Base-by-base conservation (phyloP, 2,888 invertebrate species). In the Brachypalpus laphriformis region DNA sequence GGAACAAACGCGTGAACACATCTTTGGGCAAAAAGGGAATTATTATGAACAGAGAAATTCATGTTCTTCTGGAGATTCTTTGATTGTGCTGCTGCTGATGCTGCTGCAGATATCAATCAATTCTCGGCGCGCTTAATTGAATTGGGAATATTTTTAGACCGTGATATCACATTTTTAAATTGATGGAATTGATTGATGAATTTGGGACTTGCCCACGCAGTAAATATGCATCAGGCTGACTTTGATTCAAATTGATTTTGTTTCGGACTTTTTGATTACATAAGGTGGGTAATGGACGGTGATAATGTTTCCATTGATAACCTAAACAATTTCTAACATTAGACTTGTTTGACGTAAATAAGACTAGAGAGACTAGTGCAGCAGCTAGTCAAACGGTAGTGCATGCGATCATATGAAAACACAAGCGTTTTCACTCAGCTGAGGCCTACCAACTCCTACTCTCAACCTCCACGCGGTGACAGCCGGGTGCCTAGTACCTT, bases 71-170 rank as follows among this genome's bases (percentile, higher is more conserved):
- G n/a, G 59, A 66, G 59, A 66, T 70, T 40, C 34, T 34, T 65
- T 72, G 57, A 66, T 72, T 71, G 57, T 22, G 61, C 68, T 59
- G 56, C 47, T 25, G 25, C 2, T 22, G 61, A 61, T 59, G 56
- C 47, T 25, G 25, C 2, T 28, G 18, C 45, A 65, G 66, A 72
- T 74, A 83, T 83, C 78, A 83, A 83, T 83, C 83, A 78, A 78
- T 83, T 74, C 49, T 78, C 68, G 47, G 40, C 18, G 54, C 40
- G 56, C 56, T 57, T 74, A 83, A 83, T 83, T 83, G 78, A 78
- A 83, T 83, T 70, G 63, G 28, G 57, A 74, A 78, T 83, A 83
- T 83, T 74, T 82, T 78, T 20, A 78, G 83, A 74, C 31, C 20
- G 78, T 78, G 78, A 78, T 68, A 70, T 83, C 78, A 83, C 42